These are phyloP conservation scores for Leucophenga maculata DNA, from an alignment of 2,888 invertebrate genomes.

Conservation along the genomic window DNA sequence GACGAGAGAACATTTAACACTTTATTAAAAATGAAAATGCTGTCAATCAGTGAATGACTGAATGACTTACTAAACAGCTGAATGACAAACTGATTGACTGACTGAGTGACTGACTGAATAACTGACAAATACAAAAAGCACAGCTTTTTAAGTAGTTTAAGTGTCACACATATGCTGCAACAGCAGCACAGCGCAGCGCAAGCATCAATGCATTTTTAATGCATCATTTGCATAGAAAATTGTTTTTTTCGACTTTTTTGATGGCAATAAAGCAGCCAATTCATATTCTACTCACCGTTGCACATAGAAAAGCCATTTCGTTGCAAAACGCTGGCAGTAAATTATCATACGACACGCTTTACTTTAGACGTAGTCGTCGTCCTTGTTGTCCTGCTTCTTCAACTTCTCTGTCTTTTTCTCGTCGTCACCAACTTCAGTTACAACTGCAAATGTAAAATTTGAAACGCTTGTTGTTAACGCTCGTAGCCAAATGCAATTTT, in stretches of 20 bases:
- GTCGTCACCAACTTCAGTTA: neutral
- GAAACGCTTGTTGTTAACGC: slow-evolving; percentile 38
- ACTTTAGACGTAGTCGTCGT: slow-evolving; percentile 8
- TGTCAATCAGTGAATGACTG: neutral
- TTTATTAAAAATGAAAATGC: slow-evolving; percentile 8
- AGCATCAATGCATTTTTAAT: too few relatives aligned
- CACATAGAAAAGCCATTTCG: slow-evolving; percentile 64
- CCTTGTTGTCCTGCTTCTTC: too few relatives aligned
- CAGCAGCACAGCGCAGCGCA: too few relatives aligned
- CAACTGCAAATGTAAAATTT: neutral
- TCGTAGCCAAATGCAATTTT: slow-evolving; percentile 56
- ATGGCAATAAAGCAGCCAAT: neutral
- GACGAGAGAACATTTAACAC: slow-evolving; percentile 1
- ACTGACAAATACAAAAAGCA: too few relatives aligned
- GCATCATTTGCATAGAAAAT: too few relatives aligned
- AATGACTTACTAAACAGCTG: too few relatives aligned
- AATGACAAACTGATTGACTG: too few relatives aligned
- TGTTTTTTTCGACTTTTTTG: neutral
- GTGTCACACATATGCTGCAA: too few relatives aligned
- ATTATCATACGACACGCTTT: slow-evolving; percentile 50
- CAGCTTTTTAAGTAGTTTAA: too few relatives aligned
- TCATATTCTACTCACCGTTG: slow-evolving; percentile 47
- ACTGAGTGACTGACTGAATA: too few relatives aligned
- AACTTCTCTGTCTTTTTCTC: too few relatives aligned
- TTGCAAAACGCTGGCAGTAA: slow-evolving; percentile 53